These are phyloP conservation scores for Armadillidium nasatum DNA, from an alignment of 1,140 invertebrate genomes.

Conservation along the genomic window DNA sequence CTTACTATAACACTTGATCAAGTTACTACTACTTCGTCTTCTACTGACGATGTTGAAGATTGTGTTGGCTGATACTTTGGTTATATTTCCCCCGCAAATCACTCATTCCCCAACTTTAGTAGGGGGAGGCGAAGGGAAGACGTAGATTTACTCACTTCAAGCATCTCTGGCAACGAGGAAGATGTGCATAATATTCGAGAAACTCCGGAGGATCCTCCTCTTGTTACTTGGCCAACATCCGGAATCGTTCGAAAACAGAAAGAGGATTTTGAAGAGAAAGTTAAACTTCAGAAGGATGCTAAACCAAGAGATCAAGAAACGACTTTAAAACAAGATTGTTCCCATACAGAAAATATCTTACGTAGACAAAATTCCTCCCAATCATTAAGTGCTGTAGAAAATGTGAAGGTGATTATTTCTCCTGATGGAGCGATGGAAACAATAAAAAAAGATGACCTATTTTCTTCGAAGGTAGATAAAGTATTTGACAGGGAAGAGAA, in stretches of 20 bases:
- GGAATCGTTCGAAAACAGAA: slow-evolving; percentile 41
- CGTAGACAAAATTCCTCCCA: slow-evolving; percentile 34
- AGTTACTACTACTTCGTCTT: slow-evolving; percentile 37
- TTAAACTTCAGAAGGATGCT: not conserved
- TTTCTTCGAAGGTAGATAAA: slow-evolving; percentile 65
- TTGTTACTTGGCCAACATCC: slow-evolving; percentile 31
- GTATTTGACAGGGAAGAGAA: slow-evolving; percentile 68
- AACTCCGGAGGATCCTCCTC: too few species aligned
- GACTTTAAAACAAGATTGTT: too few species aligned
- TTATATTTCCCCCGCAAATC: too few species aligned
- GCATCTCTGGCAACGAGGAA: too few species aligned
- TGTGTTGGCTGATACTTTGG: too few species aligned
- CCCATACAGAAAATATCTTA: slow-evolving; percentile 20
- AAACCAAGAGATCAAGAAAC: slow-evolving; percentile 15
- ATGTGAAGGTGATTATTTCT: slow-evolving; percentile 54
- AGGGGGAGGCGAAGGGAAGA: too few species aligned
- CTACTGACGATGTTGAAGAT: too few species aligned
- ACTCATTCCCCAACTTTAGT: too few species aligned
- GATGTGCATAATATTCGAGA: too few species aligned
- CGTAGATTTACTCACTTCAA: too few species aligned
- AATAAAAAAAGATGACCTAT: slow-evolving; percentile 57
- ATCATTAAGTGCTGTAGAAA: slow-evolving; percentile 40
- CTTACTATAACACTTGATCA: not conserved
- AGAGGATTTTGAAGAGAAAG: slow-evolving; percentile 37
- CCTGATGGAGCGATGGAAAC: slow-evolving; percentile 45